Evolutionary conservation across 2,797 vertebrate species (phyloP), one percentile per base, ranked within the genome.

Genomic region (Holocentrus rufus): DNA sequence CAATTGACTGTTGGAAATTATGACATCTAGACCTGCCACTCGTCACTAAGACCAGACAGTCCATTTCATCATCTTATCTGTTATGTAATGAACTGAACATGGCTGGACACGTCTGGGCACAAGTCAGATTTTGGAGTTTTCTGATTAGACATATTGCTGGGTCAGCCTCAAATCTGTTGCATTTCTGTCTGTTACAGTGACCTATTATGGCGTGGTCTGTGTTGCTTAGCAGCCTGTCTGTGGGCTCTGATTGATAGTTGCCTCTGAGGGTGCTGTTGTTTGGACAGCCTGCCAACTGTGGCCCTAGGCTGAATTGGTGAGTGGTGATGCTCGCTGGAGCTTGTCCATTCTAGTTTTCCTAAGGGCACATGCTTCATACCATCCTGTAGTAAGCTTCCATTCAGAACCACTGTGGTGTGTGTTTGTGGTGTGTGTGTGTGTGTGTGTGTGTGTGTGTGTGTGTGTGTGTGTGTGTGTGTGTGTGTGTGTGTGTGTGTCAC

Each of bases 51-150:
- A 79, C n/a, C 13, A 67, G 56, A 68, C 70, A 0, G 55, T 44
- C 17, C 42, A 63, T 80, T 86, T 82, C 31, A 68, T 83, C 79
- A 84, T 73, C 55, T 56, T 15, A 62, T 74, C 31, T 66, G 54
- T 90, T 85, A 77, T 42, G 63, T 62, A 81, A 82, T 72, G 25
- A 77, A 20, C 25, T 61, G 5, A 79, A 80, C 74, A 75, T 69
- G 69, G 65, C 69, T 67, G n/a, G 23, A 76, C 69, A 65, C 47
- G 60, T 76, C 77, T 76, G 46, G 79, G 34, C 42, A 52, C 64
- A 74, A 67, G 82, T 83, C 72, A 58, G 62, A 87, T 89, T 84
- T 57, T 66, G 50, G 62, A 61, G 69, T 66, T 68, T 70, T 59
- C 10, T 67, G 60, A 79, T 79, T 39, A 72, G 64, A 79, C 69